Base-by-base conservation (phyloP, 23 tunicate species). In the Styela plicata region DNA sequence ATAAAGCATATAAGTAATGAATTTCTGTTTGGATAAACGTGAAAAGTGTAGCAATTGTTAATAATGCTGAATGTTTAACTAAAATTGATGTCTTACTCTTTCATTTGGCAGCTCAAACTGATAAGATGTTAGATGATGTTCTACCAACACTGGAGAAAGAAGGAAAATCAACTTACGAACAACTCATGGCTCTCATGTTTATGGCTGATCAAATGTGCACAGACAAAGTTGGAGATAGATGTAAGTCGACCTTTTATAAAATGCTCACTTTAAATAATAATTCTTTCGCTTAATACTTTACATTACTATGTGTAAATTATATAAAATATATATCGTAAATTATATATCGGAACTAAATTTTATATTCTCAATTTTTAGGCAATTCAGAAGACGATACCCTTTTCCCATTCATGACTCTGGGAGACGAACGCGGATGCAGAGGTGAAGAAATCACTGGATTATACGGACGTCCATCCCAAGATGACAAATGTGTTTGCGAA, bases 401-500 rank as follows among this genome's bases (percentile, higher is more conserved):
- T 33, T 44, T 85, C 27, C 89, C 96, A 22, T 68, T 84, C 2
- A 34, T 90, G 25, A 70, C 86, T 3, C 74, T 84, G 82, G 33
- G 67, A 3, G 36, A 73, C 5, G 84, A 85, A 52, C 74, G 89
- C 1, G 96, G 89, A 1, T 90, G 96, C 84, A 24, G 17, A 17
- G 62, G 17, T 5, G 74, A 52, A 31, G 31, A 65, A 21, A 80
- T 68, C 23, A 79, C 74, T 52, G 52, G 24, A 26, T 74, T 53
- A 1, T 34, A 76, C 29, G 63, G 63, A 2, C 78, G 62, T 44
- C 24, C 52, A 67, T 63, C 78, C 22, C 69, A 69, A 5, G 61
- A 44, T 31, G 89, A 90, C 28, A 85, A 71, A 84, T 91, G 97
- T 63, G 37, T 86, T 0, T 91, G 97, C 53, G 80, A 86, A 3